Percentiles rank a stretch among this genome's conserved stretches.
Evolutionary conservation across 2,113 vertebrate genomes (phyloP).

Genomic region (Cynopterus brachyotis): DNA sequence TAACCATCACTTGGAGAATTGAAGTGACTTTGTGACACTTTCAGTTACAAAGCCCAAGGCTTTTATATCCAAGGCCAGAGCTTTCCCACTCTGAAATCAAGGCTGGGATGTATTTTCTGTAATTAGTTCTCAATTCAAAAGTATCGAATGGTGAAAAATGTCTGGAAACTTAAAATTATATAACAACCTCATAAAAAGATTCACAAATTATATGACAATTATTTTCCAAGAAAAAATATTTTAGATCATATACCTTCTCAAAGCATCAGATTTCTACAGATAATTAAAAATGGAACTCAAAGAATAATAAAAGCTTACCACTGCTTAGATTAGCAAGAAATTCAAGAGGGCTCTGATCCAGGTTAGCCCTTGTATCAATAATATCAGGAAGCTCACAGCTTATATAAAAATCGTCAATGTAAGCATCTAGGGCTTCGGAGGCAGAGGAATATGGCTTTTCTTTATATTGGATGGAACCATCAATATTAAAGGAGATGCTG

Average conservation of each 20-base stretch:
- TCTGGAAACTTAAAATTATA: neutral
- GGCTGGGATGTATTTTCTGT: neutral
- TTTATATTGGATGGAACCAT: conserved; percentile 68
- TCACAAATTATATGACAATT: neutral
- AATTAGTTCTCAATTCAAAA: neutral
- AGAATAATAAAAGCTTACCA: conserved; percentile 69
- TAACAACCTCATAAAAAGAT: conserved; percentile 14
- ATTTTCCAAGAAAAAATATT: conserved; percentile 14
- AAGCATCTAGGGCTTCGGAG: conserved; percentile 67
- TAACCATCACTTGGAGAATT: neutral
- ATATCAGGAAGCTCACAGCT: conserved; percentile 27
- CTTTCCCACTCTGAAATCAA: conserved; percentile 27
- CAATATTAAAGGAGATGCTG: conserved; percentile 48
- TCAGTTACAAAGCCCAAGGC: neutral
- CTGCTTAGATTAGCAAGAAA: conserved; percentile 64
- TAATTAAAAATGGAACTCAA: conserved; percentile 49
- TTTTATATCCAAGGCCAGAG: neutral
- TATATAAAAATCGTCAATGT: conserved; percentile 70
- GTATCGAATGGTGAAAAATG: neutral
- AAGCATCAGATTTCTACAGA: neutral
- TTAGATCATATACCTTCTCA: neutral
- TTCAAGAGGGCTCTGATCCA: conserved; percentile 52
- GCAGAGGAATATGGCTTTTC: conserved; percentile 69
- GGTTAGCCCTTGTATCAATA: conserved; percentile 41
- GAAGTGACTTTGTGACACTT: neutral